Evolutionary conservation across 2,888 invertebrate species (phyloP).

Genomic region (Fragum sueziense): DNA sequence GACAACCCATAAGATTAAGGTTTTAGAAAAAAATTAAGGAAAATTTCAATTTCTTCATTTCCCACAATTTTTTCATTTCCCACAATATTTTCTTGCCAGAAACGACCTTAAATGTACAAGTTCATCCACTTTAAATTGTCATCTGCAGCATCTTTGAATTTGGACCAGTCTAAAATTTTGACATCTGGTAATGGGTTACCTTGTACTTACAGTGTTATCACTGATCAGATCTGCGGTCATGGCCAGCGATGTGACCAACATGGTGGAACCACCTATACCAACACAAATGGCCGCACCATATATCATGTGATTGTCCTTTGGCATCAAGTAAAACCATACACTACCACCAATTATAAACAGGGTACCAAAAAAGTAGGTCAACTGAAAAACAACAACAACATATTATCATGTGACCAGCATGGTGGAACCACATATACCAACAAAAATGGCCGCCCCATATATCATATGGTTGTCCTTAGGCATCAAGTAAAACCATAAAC

Average conservation of each 20-base stretch:
- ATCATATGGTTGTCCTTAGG: conserved; percentile 79
- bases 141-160: too few species aligned
- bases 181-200: too few species aligned
- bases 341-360: conserved; percentile 87
- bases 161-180: too few species aligned
- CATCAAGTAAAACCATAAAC: conserved; percentile 87
- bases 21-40: too few species aligned
- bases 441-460: conserved; percentile 88
- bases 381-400: conserved; percentile 83
- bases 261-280: conserved; percentile 92
- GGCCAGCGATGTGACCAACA: conserved; percentile 93
- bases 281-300: conserved; percentile 89
- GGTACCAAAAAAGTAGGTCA: conserved; percentile 88
- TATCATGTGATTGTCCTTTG: conserved; percentile 79
- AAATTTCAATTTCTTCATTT: neutral
- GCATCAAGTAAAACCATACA: conserved; percentile 86
- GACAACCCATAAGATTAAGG: too few species aligned
- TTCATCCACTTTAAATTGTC: too few species aligned
- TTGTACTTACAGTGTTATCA: conserved; percentile 86
- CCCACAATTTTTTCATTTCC: too few species aligned
- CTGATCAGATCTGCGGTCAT: conserved; percentile 95
- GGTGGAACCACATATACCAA: conserved; percentile 92
- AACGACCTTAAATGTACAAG: too few species aligned
- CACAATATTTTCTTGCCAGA: too few species aligned
- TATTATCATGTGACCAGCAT: conserved; percentile 93